Base-by-base conservation (phyloP, 2,113 vertebrate species). In the Phodopus roborovskii region DNA sequence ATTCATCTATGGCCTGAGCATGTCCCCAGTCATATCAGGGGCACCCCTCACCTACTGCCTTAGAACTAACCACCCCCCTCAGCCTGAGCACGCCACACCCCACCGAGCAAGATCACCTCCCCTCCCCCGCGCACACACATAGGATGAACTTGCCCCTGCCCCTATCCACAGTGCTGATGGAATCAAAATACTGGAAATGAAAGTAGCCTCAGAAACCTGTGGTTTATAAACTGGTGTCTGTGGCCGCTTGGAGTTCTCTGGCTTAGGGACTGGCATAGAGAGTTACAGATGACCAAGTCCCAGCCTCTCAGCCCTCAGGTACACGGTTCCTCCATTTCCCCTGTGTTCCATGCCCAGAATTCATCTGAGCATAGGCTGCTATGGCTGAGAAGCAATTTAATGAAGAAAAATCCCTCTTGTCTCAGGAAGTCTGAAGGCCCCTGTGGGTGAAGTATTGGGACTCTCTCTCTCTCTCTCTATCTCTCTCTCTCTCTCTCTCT, bases 381-480 rank as follows among this genome's bases (percentile, higher is more conserved):
- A 3, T 33, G 33, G 58, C 87, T 81, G 33, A 88, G 73, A 78
- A 68, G 70, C 22, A 75, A 82, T 0, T 39, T 3, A 95, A 28
- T 73, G 88, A 79, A 22, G 10, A 75, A 50, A 91, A 45, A 53
- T 42, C n/a, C 26, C 89, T 50, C 86, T 36, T 68, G n/a, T 36
- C 28, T 93, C 75, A 88, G 73, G 56, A 87, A 73, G 16, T 30
- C 36, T 50, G 24, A 45, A 89, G 26, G 16, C 11, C 8, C 6
- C 33, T 7, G 24, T 11, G 58, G 12, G 15, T 70, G 42, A 86
- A 56, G 73, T n/a, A 42, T 10, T 1, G 16, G 48, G 77, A 45
- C 20, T 0, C 26, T 9, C 6, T 22, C 60, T 22, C 60, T n/a
- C 7, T 7, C 68, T 6, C 68, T 5, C 0, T 0, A n/a, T 6